Conservation (phyloP, 1,140 invertebrate species). For the Diachasma alloeum region DNA sequence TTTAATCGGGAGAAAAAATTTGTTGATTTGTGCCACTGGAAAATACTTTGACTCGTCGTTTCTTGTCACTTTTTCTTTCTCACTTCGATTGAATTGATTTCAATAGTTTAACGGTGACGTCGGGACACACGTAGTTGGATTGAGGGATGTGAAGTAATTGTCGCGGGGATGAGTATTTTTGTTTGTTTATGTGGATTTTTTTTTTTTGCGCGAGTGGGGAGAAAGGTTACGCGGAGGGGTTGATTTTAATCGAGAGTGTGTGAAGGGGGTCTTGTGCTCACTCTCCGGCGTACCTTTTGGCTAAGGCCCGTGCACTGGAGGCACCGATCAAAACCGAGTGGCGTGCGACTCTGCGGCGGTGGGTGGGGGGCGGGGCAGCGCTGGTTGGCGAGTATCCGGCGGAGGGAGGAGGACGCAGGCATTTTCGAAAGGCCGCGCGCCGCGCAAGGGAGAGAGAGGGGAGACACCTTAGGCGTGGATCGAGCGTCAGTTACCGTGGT, state of each 20-base stretch:
- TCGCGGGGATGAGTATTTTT: not conserved
- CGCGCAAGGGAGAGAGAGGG: not conserved
- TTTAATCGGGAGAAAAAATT: too few species aligned
- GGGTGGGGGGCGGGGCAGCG: not conserved
- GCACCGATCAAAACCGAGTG: not conserved
- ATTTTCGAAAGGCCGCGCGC: not conserved
- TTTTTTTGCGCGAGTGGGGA: not conserved
- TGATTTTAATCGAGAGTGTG: not conserved
- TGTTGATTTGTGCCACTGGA: too few species aligned
- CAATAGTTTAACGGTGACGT: not conserved
- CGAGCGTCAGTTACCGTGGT: slow-evolving; percentile 8
- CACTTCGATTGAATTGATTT: not conserved
- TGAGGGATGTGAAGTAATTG: not conserved
- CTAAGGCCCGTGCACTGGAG: slow-evolving; percentile 1
- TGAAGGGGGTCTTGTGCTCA: not conserved
- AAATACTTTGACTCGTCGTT: too few species aligned
- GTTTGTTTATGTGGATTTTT: not conserved
- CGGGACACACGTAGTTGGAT: not conserved
- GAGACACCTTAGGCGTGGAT: not conserved
- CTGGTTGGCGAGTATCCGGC: too few species aligned
- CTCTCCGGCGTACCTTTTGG: slow-evolving; percentile 9
- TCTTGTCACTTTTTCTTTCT: not conserved
- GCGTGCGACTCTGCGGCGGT: not conserved
- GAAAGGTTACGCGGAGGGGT: not conserved
- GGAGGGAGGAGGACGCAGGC: not conserved